These are phyloP conservation scores for Eurois occulta DNA, from an alignment of 2,888 invertebrate species.

Conservation along the genomic window DNA sequence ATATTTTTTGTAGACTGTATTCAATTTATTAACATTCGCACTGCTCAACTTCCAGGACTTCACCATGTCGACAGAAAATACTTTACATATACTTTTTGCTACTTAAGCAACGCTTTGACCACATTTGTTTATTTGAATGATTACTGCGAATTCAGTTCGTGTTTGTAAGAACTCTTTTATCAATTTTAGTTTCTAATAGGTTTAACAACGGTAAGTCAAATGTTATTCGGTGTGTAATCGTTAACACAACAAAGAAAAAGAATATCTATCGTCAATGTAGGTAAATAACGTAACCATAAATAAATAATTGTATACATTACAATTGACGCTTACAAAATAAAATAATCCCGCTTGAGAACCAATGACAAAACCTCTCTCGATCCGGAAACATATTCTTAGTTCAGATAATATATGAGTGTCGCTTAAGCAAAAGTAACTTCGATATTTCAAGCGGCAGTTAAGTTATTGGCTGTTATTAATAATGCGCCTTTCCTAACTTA, in stretches of 20 bases:
- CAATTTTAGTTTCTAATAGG: conserved; percentile 18
- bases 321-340: conserved; percentile 74
- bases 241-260: conserved; percentile 45
- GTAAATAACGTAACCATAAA: conserved; percentile 64
- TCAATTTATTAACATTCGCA: conserved; percentile 60
- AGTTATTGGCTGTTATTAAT: conserved; percentile 90
- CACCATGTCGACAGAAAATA: conserved; percentile 32
- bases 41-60: conserved; percentile 49
- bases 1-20: conserved; percentile 63
- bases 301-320: conserved; percentile 68
- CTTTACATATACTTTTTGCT: conserved; percentile 46
- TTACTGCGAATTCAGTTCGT: conserved; percentile 16
- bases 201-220: conserved; percentile 29
- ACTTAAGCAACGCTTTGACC: conserved; percentile 22
- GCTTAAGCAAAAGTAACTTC: conserved; percentile 89
- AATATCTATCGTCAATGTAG: conserved; percentile 58
- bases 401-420: conserved; percentile 86
- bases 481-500: conserved; percentile 88
- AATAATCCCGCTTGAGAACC: conserved; percentile 76
- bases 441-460: conserved; percentile 88
- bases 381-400: conserved; percentile 89
- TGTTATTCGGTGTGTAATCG: conserved; percentile 43
- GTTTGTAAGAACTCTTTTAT: conserved; percentile 17
- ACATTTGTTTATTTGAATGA: conserved; percentile 33
- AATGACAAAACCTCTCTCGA: conserved; percentile 83